Percentiles rank a stretch among this genome's conserved stretches.
These are phyloP conservation scores for Buceros bicornis DNA, from an alignment of 2,797 vertebrate species.

Conservation along the genomic window DNA sequence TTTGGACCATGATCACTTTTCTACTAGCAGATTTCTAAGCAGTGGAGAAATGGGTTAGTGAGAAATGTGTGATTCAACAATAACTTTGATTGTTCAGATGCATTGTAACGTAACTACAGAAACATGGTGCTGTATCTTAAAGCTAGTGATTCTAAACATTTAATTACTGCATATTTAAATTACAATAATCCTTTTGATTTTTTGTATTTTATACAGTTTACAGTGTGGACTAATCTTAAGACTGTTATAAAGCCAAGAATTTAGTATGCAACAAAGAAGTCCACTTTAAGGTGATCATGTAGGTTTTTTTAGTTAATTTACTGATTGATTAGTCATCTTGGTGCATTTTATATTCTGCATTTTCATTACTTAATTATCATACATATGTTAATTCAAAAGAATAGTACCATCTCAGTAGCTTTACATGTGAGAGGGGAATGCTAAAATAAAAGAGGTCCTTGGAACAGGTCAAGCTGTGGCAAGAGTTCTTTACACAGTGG, in stretches of 20 bases:
- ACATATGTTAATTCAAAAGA: not conserved
- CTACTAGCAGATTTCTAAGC: not conserved
- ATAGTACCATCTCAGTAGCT: not conserved
- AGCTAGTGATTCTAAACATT: constrained; percentile 13
- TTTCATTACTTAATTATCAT: constrained; percentile 41
- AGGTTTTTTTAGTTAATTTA: constrained; percentile 41
- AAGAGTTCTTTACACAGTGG: not conserved
- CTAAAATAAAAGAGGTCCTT: not conserved
- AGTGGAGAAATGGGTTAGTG: not conserved
- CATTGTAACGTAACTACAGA: not conserved
- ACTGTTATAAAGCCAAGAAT: constrained; percentile 61
- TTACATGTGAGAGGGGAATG: not conserved
- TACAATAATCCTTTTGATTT: constrained; percentile 41
- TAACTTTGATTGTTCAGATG: not conserved
- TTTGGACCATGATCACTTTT: not conserved
- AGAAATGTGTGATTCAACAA: not conserved
- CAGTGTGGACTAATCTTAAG: constrained; percentile 66
- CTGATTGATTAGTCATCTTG: constrained; percentile 31
- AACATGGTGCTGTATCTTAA: not conserved
- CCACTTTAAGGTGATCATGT: constrained; percentile 59
- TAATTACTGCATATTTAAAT: not conserved
- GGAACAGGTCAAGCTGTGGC: not conserved
- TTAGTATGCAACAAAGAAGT: constrained; percentile 59
- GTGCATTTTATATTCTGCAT: constrained; percentile 14
- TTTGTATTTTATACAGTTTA: constrained; percentile 57